Evolutionary conservation across 1,140 invertebrate species (phyloP), one percentile per base, ranked within the genome.

Genomic region (Lordiphosa stackelbergi): DNA sequence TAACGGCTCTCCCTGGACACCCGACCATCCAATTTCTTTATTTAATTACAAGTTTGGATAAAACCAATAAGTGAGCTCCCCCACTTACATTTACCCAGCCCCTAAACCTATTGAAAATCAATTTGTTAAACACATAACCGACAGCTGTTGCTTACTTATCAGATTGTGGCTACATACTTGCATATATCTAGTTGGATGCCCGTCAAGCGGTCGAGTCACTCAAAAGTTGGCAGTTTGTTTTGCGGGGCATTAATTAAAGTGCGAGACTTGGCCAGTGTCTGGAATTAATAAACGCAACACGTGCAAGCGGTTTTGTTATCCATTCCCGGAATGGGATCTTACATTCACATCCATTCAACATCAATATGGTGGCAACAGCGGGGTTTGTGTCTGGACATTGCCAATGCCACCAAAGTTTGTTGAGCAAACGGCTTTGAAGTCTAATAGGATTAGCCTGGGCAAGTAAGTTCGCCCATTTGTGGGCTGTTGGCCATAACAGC

Each of bases 271-370:
- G 63, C 41, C 47, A 53, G 64, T 38, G 57, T 37, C 53, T 48
- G 74, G 73, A 71, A 81, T 81, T 81, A 81, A 81, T 81, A 81
- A 81, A 55, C 75, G 63, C 66, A 71, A 81, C 75, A 81, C 75
- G 75, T 81, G 75, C 74, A 74, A 74, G 40, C 62, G 63, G 38
- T 74, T 81, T 73, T 53, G 48, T 38, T 40, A 38, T 34, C 47
- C 36, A 34, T 34, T 12, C 24, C 24, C 41, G 24, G 56, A 59
- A 55, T 46, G 24, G 28, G 54, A 56, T 38, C 31, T 38, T 12
- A 45, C 54, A 19, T 16, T 36, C 28, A 1, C 22, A 40, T 41
- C 40, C 24, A 31, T n/a, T 31, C 24, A 46, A 31, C 31, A 12
- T 12, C 47, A 65, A 37, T 45, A 41, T 53, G 58, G 36, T 28